Evolutionary conservation across 2,113 vertebrate genomes (phyloP), one percentile per base, ranked within the genome.

Genomic region (Pagrus major): DNA sequence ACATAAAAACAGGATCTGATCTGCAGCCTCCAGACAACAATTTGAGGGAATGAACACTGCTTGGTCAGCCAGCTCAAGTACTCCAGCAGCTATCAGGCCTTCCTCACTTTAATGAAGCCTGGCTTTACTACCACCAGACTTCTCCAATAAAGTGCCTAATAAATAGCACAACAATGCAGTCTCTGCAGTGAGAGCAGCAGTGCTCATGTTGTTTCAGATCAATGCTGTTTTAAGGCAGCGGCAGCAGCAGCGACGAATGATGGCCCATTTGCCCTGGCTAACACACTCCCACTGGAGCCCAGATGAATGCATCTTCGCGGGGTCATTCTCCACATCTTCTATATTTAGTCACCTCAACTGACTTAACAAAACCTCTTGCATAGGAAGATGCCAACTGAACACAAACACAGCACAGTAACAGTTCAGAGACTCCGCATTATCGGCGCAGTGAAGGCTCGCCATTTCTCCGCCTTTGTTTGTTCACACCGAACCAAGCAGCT

Each of bases 111-210:
- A 88, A 88, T 89, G 78, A 77, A 76, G 80, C 70, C 75, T 52
- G 72, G 58, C 76, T 86, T 90, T 78, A 86, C 77, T 75, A 74
- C 63, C 72, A 68, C 69, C 81, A 70, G 88, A 85, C 71, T 68
- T 68, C 75, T 80, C 84, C 86, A 81, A 86, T 87, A 87, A 88
- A 87, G 44, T 2, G 67, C 42, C 64, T 75, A 88, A 88, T 88
- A 84, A 89, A 87, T 64, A 80, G 76, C 77, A 59, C 41, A 63
- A 83, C 73, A 81, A 84, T 46, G 65, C 66, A 69, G 84, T 54
- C 70, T 75, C 56, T 78, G 80, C 75, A 80, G 72, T 23, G 70
- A 79, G 71, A 70, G 79, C 75, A 51, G 60, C 14, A n/a, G 77
- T 37, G 70, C 71, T 82, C 54, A 23, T 70, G 77, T 71, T 81